These are phyloP conservation scores for Empidonax traillii DNA, from an alignment of 2,113 vertebrate species.

Conservation along the genomic window DNA sequence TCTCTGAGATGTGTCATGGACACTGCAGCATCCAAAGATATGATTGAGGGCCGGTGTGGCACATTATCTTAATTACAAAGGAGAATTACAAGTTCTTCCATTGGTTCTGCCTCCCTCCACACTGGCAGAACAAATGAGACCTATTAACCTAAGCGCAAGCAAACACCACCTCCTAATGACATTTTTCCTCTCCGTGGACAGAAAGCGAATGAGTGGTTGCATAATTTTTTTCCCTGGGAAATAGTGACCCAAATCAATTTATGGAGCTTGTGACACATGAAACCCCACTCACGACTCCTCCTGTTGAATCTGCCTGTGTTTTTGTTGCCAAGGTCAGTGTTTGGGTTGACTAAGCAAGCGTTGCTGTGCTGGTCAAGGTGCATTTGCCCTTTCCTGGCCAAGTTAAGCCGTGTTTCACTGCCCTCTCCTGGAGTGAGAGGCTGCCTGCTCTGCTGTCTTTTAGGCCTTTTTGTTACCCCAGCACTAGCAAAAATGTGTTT, in stretches of 20 bases:
- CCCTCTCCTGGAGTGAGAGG: slow-evolving; percentile 14
- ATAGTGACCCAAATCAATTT: not conserved
- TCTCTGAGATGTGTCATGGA: not conserved
- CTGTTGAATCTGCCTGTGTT: not conserved
- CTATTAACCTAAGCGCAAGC: not conserved
- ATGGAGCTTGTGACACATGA: fast-evolving
- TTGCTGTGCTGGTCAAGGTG: not conserved
- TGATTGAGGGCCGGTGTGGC: not conserved
- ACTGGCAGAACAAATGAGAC: slow-evolving; percentile 22
- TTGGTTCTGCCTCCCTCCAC: slow-evolving; percentile 7
- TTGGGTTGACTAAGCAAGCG: not conserved
- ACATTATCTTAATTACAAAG: slow-evolving; percentile 45
- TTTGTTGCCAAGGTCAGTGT: not conserved
- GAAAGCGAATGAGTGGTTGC: not conserved
- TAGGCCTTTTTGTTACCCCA: not conserved
- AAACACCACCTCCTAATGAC: slow-evolving; percentile 3
- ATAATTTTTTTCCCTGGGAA: not conserved
- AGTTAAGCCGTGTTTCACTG: not conserved
- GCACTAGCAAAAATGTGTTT: not conserved
- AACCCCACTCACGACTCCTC: not conserved
- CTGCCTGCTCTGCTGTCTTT: not conserved
- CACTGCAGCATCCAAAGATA: slow-evolving; percentile 11
- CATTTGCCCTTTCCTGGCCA: not conserved
- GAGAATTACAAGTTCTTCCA: slow-evolving; percentile 22
- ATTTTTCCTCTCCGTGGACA: not conserved